Evolutionary conservation across 2,113 vertebrate genomes (phyloP).

Genomic region (Tragelaphus buxtoni): DNA sequence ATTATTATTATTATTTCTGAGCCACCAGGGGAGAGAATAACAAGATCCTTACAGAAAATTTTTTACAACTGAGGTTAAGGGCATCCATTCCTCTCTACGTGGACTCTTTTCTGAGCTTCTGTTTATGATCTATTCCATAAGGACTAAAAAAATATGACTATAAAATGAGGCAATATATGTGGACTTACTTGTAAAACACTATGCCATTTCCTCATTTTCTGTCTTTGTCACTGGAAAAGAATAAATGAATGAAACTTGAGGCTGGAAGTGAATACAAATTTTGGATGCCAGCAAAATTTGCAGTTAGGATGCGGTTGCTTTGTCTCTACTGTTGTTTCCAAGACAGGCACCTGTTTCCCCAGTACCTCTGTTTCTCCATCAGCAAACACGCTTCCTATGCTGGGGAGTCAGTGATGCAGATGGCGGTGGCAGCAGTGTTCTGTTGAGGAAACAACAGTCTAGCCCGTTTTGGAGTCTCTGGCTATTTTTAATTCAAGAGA

Average conservation of each 20-base stretch:
- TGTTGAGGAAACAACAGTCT: not conserved
- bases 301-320: not conserved
- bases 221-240: not conserved
- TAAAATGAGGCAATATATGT: not conserved
- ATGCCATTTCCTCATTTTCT: not conserved
- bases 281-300: not conserved
- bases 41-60: constrained; percentile 60
- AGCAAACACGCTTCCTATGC: not conserved
- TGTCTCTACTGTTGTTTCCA: not conserved
- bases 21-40: constrained; percentile 1
- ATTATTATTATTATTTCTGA: not conserved
- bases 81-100: not conserved
- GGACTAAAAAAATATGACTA: not conserved
- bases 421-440: not conserved
- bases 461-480: not conserved
- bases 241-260: not conserved
- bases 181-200: not conserved
- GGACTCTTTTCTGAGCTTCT: not conserved
- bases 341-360: not conserved
- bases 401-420: not conserved
- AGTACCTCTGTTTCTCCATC: not conserved
- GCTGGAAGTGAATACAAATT: not conserved
- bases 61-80: constrained; percentile 57
- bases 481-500: constrained; percentile 43
- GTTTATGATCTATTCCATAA: not conserved